These are phyloP conservation scores for Ormyrus rosae DNA, from an alignment of 2,888 invertebrate species.

Conservation along the genomic window DNA sequence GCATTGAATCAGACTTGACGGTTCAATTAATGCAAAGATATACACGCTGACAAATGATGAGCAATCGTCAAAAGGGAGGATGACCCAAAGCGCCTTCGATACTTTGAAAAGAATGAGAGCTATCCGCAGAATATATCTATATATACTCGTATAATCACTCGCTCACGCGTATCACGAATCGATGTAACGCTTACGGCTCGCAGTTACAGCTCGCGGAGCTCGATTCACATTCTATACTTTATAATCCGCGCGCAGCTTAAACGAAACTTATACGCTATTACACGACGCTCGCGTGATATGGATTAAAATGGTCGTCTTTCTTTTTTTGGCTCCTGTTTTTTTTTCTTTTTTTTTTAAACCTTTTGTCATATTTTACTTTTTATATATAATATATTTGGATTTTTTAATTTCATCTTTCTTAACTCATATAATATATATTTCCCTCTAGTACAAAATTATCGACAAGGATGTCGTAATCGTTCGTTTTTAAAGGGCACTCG, in stretches of 20 bases:
- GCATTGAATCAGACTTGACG: conserved; percentile 43
- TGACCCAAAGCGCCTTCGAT: conserved; percentile 12
- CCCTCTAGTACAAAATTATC: conserved; percentile 63
- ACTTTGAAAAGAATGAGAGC: conserved; percentile 22
- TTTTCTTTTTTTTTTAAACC: conserved; percentile 1
- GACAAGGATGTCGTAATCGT: conserved; percentile 48
- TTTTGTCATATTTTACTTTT: conserved; percentile 16
- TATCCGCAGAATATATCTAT: neutral
- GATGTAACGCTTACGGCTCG: conserved; percentile 27
- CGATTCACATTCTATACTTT: conserved; percentile 36
- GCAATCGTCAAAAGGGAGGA: neutral
- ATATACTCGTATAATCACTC: conserved; percentile 32
- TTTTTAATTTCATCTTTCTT: conserved; percentile 13
- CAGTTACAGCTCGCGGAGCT: conserved; percentile 23
- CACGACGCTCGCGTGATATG: conserved; percentile 60
- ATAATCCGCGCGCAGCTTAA: conserved; percentile 33
- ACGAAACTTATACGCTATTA: conserved; percentile 41
- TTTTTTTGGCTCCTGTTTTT: conserved; percentile 16
- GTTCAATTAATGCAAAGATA: conserved; percentile 10
- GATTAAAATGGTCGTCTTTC: conserved; percentile 60
- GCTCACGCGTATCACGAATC: conserved; percentile 17
- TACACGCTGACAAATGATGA: conserved; percentile 21
- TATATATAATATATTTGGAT: conserved; percentile 5
- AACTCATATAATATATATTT: conserved; percentile 41
- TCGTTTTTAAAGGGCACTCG: conserved; percentile 55